A percentile compares a stretch with the other conserved stretches of the same genome.
These are phyloP conservation scores for Zaprionus vittiger DNA, from an alignment of 1,140 invertebrate genomes.

Conservation along the genomic window DNA sequence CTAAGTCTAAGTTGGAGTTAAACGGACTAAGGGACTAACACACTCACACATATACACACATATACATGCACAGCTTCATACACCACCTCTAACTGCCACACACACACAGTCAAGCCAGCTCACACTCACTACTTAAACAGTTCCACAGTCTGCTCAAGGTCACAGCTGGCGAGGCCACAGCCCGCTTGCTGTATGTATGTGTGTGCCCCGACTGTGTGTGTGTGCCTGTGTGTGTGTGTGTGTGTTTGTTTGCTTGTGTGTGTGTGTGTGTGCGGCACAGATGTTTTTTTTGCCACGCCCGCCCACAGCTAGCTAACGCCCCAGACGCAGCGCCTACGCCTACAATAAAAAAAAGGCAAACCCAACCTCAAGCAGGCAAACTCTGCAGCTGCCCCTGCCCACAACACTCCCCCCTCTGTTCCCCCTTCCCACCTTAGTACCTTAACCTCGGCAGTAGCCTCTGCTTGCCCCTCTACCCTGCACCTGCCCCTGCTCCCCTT, in stretches of 20 bases:
- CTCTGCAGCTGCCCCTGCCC: neutral
- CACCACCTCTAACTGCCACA: conserved; percentile 11
- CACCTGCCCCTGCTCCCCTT: neutral
- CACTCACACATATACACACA: conserved; percentile 11
- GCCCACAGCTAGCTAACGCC: neutral
- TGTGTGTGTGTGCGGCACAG: conserved; percentile 57
- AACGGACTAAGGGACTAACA: conserved; percentile 12
- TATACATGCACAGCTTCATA: conserved; percentile 22
- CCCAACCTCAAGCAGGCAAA: conserved; percentile 15
- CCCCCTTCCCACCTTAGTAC: too few species aligned
- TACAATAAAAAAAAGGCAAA: conserved; percentile 28
- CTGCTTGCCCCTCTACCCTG: too few species aligned
- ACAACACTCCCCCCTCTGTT: neutral
- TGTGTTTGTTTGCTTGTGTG: conserved; percentile 32
- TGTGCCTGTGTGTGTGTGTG: conserved; percentile 4
- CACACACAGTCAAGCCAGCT: neutral
- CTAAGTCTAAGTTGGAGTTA: conserved; percentile 4
- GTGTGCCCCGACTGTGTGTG: neutral
- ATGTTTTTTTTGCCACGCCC: conserved; percentile 54
- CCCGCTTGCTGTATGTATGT: neutral
- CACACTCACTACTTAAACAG: conserved; percentile 43
- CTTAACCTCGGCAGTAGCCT: too few species aligned
- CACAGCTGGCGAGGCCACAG: conserved; percentile 56
- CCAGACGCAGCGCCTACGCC: conserved; percentile 44
- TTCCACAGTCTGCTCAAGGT: conserved; percentile 70